Base-by-base conservation (phyloP, 2,113 vertebrate species). In the Chunga burmeisteri region DNA sequence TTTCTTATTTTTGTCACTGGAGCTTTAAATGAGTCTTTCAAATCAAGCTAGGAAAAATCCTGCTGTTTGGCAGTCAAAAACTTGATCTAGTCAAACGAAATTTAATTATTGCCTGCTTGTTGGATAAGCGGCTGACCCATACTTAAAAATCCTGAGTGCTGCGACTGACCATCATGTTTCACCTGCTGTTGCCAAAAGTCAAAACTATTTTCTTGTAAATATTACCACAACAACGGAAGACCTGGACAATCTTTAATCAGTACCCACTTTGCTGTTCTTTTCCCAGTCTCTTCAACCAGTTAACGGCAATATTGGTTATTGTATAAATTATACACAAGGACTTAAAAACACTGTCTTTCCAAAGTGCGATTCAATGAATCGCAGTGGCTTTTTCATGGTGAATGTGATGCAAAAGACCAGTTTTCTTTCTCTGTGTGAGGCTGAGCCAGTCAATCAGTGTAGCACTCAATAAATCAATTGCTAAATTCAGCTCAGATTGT, bases 61-160 rank as follows among this genome's bases (percentile, higher is more conserved):
- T 81, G 10, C 67, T 36, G 13, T 79, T 96, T 97, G 94, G 84
- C 86, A 95, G 86, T 77, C 74, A 97, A 96, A 96, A 96, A 70
- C 86, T 52, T 92, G 86, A 93, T 92, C 86, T 92, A 36, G 49
- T 96, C 58, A 49, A 92, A 75, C 53, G 47, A 94, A 96, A 93
- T 96, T 91, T 96, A 96, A 91, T 96, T 97, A 95, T 86, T 92
- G 62, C 47, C 55, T 94, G 40, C 55, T 78, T 87, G 66, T 32
- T 89, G 78, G 63, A 58, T 96, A 96, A 95, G 86, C 70, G 0
- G 77, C 86, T 97, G 94, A 90, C 94, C 78, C 50, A 50, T 86
- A 5, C 83, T 80, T 96, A 92, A 78, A 86, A 81, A 81, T 83
- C 74, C 63, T 7, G 15, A 38, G 58, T 78, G n/a, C 80, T 81